Conservation (phyloP, 2,888 invertebrate species). For the Pasiphila rectangulata region DNA sequence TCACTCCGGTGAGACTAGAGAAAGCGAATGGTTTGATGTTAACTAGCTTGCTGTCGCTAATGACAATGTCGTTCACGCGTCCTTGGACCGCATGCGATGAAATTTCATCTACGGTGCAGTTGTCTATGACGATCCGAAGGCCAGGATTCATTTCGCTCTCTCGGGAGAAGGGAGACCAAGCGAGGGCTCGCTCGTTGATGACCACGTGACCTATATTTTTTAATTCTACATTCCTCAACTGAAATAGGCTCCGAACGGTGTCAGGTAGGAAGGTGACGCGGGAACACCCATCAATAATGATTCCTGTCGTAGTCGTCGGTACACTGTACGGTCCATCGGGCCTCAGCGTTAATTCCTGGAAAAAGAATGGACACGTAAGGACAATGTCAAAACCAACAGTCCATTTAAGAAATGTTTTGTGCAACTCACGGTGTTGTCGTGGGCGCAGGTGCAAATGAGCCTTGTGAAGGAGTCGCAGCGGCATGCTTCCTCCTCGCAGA, state of each 20-base stretch:
- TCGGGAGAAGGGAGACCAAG: conserved; percentile 81
- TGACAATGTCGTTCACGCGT: conserved; percentile 84
- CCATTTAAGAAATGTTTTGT: not conserved
- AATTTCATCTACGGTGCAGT: conserved; percentile 77
- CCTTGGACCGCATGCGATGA: conserved; percentile 85
- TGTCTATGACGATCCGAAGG: conserved; percentile 71
- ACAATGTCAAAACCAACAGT: not conserved
- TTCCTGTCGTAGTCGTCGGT: conserved; percentile 76
- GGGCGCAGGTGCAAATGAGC: conserved; percentile 80
- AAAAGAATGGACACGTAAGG: conserved; percentile 7
- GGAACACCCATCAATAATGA: conserved; percentile 85
- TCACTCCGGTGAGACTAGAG: conserved; percentile 84
- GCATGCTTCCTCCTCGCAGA: conserved; percentile 79
- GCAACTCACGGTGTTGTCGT: conserved; percentile 63
- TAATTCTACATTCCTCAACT: conserved; percentile 83
- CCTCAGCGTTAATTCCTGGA: conserved; percentile 82
- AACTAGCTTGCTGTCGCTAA: conserved; percentile 82
- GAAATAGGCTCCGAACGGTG: conserved; percentile 81
- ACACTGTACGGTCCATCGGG: conserved; percentile 78
- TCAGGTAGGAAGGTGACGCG: conserved; percentile 80
- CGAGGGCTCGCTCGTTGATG: conserved; percentile 82
- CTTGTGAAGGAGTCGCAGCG: conserved; percentile 80
- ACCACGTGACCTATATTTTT: conserved; percentile 82
- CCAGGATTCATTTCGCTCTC: conserved; percentile 84
- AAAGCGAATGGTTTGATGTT: conserved; percentile 86